Conservation (phyloP, 2,113 vertebrate genomes). For the Kryptolebias marmoratus region DNA sequence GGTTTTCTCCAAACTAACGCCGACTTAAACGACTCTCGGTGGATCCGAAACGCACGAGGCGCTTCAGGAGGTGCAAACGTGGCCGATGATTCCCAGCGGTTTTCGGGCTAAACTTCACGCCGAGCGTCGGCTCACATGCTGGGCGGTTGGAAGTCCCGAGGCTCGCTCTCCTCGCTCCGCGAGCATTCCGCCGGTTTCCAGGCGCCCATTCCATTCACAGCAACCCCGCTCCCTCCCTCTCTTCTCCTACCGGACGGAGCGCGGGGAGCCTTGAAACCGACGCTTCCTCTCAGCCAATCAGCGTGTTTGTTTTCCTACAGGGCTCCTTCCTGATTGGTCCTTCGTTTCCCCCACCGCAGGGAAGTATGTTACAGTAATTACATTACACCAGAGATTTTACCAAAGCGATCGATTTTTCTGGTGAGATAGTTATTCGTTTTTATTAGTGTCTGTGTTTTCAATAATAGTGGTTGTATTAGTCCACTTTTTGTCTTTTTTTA, state of each 20-base stretch:
- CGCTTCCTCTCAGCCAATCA: conserved; percentile 74
- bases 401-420: conserved; percentile 21
- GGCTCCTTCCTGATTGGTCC: conserved; percentile 68
- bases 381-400: conserved; percentile 47
- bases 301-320: conserved; percentile 78
- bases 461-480: background rate
- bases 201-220: conserved; percentile 78
- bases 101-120: conserved; percentile 38
- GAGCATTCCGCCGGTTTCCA: conserved; percentile 78
- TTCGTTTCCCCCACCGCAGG: conserved; percentile 33
- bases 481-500: background rate
- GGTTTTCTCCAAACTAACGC: background rate
- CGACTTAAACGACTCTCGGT: background rate
- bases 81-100: conserved; percentile 25
- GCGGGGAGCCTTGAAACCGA: conserved; percentile 78
- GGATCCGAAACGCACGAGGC: background rate
- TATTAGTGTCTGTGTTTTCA: background rate
- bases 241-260: conserved; percentile 10
- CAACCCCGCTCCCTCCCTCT: conserved; percentile 10
- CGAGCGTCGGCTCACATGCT: conserved; percentile 48
- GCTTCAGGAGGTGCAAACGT: background rate
- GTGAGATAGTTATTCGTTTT: conserved; percentile 3
- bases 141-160: conserved; percentile 61
- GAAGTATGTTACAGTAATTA: conserved; percentile 64
- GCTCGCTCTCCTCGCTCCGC: conserved; percentile 65